phyloP scores from a whole-genome alignment of 2,888 invertebrate genomes.

The Drosophila testacea region DNA sequence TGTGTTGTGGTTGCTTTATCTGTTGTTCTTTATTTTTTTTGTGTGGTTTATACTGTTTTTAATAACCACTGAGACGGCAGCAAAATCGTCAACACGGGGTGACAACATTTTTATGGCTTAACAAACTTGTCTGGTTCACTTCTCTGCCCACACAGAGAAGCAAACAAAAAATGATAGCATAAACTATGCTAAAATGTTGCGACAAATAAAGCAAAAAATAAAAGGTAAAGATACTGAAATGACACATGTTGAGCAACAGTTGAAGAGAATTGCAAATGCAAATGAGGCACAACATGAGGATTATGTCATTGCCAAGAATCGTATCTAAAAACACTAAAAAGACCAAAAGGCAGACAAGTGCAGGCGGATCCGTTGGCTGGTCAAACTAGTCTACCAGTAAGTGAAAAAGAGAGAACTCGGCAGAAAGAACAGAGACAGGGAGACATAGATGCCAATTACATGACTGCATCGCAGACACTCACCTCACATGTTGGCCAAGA shows the following conservation, averaged over 20 bases:
- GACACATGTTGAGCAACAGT: slow-evolving; percentile 48
- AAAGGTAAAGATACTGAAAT: slow-evolving; percentile 42
- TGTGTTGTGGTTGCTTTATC: slow-evolving; percentile 24
- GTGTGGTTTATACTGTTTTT: slow-evolving; percentile 9
- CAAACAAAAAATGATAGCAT: slow-evolving; percentile 28
- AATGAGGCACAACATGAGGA: slow-evolving; percentile 40
- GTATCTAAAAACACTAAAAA: slow-evolving; percentile 16
- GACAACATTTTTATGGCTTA: slow-evolving; percentile 57
- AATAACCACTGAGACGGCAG: slow-evolving; percentile 13
- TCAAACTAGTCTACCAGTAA: slow-evolving; percentile 61
- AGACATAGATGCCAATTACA: slow-evolving; percentile 64
- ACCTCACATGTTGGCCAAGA: slow-evolving; percentile 48
- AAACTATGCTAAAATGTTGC: slow-evolving; percentile 52
- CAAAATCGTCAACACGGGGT: slow-evolving; percentile 13
- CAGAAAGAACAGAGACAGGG: neutral
- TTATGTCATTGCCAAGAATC: slow-evolving; percentile 70
- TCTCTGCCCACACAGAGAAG: slow-evolving; percentile 36
- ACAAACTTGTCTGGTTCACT: slow-evolving; percentile 51
- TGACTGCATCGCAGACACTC: slow-evolving; percentile 62
- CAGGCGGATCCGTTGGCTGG: slow-evolving; percentile 62
- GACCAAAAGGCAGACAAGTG: slow-evolving; percentile 49
- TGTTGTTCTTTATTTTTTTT: neutral
- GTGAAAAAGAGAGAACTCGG: neutral
- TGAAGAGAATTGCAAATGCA: slow-evolving; percentile 51
- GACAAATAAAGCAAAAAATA: slow-evolving; percentile 8